A percentile compares a stretch with the other conserved stretches of the same genome.
Conservation (phyloP, 2,888 invertebrate genomes). For the Drosophila subsilvestris region DNA sequence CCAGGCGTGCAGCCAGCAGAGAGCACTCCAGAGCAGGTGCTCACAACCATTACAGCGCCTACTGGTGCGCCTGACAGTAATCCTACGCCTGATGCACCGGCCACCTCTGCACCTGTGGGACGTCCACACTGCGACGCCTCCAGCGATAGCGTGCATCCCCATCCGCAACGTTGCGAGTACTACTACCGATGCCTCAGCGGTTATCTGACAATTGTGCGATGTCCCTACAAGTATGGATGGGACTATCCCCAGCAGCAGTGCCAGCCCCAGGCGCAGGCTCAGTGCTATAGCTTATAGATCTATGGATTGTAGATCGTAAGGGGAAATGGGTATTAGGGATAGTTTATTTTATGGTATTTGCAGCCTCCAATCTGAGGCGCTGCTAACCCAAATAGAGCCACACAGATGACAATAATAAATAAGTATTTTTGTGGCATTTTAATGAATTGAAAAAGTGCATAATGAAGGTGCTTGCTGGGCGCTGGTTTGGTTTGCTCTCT, state of each 20-base stretch:
- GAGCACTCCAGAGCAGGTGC: neutral
- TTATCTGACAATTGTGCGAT: slow-evolving; percentile 72
- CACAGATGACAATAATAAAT: slow-evolving; percentile 72
- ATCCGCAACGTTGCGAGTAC: slow-evolving; percentile 75
- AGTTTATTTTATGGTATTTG: neutral
- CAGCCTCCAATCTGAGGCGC: slow-evolving; percentile 23
- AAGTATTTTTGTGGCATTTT: slow-evolving; percentile 74
- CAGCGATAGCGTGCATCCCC: slow-evolving; percentile 62
- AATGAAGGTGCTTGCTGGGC: slow-evolving; percentile 29
- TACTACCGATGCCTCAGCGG: slow-evolving; percentile 74
- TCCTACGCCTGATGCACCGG: neutral
- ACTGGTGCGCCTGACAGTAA: neutral
- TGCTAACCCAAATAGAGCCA: slow-evolving; percentile 56
- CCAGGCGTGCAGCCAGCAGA: neutral
- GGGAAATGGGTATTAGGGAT: neutral
- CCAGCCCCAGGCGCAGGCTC: slow-evolving; percentile 55
- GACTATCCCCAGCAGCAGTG: slow-evolving; percentile 67
- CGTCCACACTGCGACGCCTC: slow-evolving; percentile 52
- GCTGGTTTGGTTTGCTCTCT: slow-evolving; percentile 2
- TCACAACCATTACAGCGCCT: neutral
- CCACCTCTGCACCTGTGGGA: slow-evolving; percentile 1
- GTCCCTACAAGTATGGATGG: slow-evolving; percentile 74
- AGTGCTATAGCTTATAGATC: slow-evolving; percentile 56
- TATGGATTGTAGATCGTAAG: neutral
- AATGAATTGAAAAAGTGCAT: slow-evolving; percentile 68